Conservation (phyloP, 1,140 invertebrate genomes). For the Nebria ingens region DNA sequence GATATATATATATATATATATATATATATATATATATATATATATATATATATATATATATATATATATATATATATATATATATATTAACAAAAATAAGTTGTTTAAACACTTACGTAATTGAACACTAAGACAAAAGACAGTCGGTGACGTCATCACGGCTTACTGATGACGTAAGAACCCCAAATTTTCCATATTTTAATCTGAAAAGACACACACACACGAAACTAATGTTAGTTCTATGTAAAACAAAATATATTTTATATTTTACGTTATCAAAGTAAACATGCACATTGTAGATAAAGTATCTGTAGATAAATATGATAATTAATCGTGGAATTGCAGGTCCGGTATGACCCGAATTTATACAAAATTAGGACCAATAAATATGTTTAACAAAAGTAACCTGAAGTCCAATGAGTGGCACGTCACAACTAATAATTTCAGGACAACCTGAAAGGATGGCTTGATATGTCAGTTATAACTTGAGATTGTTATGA, state of each 20-base stretch:
- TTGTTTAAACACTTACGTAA: constrained; percentile 21
- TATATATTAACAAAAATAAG: too few species aligned
- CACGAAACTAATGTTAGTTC: background rate
- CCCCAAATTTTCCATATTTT: too few species aligned
- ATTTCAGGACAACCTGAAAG: background rate
- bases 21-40: too few species aligned
- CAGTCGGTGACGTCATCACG: constrained; percentile 21
- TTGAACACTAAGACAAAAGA: constrained; percentile 21
- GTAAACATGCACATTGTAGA: too few species aligned
- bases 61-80: too few species aligned
- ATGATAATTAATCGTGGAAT: too few species aligned
- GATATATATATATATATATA: too few species aligned
- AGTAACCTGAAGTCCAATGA: background rate
- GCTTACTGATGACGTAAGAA: constrained; percentile 2
- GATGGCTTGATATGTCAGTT: background rate
- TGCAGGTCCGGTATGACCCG: too few species aligned
- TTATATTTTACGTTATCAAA: too few species aligned
- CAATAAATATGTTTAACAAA: background rate
- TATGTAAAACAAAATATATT: background rate
- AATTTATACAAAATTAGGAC: background rate
- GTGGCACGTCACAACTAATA: background rate
- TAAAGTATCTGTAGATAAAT: too few species aligned
- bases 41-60: too few species aligned
- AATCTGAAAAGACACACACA: background rate
- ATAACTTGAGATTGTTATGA: background rate